Evolutionary conservation across 1,140 invertebrate species (phyloP).

Genomic region (Samia ricini): DNA sequence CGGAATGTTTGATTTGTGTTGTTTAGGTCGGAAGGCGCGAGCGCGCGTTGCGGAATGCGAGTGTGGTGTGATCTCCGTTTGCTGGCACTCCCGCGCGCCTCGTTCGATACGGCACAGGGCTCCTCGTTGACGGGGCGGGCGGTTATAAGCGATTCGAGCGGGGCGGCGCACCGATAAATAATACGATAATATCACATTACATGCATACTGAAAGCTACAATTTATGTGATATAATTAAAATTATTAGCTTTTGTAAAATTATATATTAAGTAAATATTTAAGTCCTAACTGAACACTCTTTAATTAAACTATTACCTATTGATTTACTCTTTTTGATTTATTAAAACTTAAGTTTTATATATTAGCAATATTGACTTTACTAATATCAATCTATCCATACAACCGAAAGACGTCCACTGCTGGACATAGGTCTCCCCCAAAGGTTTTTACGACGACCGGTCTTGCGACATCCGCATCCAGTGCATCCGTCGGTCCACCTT

Average conservation of each 20-base stretch:
- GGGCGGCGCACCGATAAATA: conserved; percentile 62
- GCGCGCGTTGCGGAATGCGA: conserved; percentile 31
- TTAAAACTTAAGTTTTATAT: no score
- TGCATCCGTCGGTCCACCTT: no score
- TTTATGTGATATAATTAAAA: conserved; percentile 57
- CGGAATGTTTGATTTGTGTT: conserved; percentile 60
- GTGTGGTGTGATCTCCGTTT: conserved; percentile 2
- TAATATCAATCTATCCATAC: no score
- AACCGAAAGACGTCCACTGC: no score
- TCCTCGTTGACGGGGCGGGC: conserved; percentile 42
- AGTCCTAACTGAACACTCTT: no score
- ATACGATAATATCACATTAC: conserved; percentile 65
- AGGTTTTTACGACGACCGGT: no score
- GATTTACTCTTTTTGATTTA: no score
- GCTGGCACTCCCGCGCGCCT: conserved; percentile 6
- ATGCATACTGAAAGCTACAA: conserved; percentile 60
- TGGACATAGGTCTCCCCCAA: no score
- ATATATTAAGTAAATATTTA: no score
- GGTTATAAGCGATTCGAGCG: conserved; percentile 50
- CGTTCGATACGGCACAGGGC: conserved; percentile 19
- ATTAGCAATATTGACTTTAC: no score
- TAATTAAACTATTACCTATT: no score
- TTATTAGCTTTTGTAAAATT: conserved; percentile 50
- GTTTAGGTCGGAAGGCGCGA: conserved; percentile 21
- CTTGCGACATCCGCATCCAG: no score